Evolutionary conservation across 1,140 invertebrate genomes (phyloP).

Genomic region (Drosophila rhopaloa): DNA sequence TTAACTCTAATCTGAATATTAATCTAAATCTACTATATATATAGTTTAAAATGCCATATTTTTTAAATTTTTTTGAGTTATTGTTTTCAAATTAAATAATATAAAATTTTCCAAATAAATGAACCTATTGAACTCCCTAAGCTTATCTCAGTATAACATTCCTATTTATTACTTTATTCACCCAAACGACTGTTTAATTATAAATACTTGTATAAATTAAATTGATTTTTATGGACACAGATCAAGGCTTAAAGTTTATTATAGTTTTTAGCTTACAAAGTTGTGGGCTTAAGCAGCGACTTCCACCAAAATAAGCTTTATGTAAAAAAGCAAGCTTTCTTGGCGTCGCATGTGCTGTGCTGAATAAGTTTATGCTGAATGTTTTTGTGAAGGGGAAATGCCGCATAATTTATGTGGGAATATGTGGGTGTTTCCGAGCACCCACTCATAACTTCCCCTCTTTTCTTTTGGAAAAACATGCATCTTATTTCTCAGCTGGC

Average conservation of each 20-base stretch:
- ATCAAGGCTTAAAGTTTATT: neutral
- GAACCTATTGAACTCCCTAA: too few species aligned
- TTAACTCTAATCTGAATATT: too few species aligned
- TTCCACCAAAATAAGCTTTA: slow-evolving; percentile 4
- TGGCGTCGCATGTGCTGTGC: slow-evolving; percentile 6
- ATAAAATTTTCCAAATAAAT: too few species aligned
- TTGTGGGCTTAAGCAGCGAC: neutral
- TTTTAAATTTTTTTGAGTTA: too few species aligned
- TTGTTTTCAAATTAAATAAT: too few species aligned
- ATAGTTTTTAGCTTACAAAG: neutral
- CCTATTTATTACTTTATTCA: too few species aligned
- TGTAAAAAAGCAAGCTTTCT: too few species aligned
- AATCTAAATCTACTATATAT: too few species aligned
- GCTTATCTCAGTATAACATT: too few species aligned
- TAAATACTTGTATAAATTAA: neutral
- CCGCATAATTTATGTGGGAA: slow-evolving; percentile 1
- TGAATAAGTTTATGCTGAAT: slow-evolving; percentile 50
- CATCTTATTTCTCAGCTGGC: neutral
- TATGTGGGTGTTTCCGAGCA: neutral
- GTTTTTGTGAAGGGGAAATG: slow-evolving; percentile 32
- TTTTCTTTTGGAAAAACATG: neutral
- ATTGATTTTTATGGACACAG: neutral
- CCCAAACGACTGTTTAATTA: too few species aligned
- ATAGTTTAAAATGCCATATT: too few species aligned
- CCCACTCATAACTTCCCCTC: neutral